Conservation (phyloP, 2,888 invertebrate species). For the Phaedon cochleariae region DNA sequence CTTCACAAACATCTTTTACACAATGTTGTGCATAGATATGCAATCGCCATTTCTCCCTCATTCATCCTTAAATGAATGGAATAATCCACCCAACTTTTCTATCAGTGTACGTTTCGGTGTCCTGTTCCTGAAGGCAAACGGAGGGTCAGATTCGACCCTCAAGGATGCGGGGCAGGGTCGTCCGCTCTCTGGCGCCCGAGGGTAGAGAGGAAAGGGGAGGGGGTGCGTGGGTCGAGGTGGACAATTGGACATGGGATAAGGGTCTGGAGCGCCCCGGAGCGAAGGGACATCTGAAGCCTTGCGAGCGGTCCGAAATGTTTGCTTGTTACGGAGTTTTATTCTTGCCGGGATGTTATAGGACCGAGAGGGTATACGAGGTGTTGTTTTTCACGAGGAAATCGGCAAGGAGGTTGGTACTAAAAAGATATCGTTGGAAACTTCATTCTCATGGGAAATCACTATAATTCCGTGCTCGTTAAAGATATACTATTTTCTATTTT, state of each 20-base stretch:
- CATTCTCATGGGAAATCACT: too few species aligned
- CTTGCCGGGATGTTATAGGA: background rate
- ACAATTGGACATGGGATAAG: slow-evolving; percentile 43
- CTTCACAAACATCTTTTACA: too few species aligned
- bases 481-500: too few species aligned
- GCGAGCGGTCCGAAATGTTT: background rate
- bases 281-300: slow-evolving; percentile 17
- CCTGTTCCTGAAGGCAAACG: too few species aligned
- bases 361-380: background rate
- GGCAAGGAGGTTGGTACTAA: too few species aligned
- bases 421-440: too few species aligned
- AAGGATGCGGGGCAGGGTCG: slow-evolving; percentile 35
- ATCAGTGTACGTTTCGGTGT: background rate
- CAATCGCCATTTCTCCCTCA: too few species aligned
- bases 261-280: too few species aligned
- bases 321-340: background rate
- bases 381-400: background rate
- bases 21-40: too few species aligned
- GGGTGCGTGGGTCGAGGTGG: slow-evolving; percentile 27
- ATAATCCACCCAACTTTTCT: too few species aligned
- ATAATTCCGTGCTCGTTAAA: too few species aligned
- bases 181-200: slow-evolving; percentile 28
- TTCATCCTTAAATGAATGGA: too few species aligned
- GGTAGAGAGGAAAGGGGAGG: slow-evolving; percentile 22
- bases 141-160: slow-evolving; percentile 22